phyloP scores from a whole-genome alignment of 2,113 vertebrate species.

The Tupaia chinensis region DNA sequence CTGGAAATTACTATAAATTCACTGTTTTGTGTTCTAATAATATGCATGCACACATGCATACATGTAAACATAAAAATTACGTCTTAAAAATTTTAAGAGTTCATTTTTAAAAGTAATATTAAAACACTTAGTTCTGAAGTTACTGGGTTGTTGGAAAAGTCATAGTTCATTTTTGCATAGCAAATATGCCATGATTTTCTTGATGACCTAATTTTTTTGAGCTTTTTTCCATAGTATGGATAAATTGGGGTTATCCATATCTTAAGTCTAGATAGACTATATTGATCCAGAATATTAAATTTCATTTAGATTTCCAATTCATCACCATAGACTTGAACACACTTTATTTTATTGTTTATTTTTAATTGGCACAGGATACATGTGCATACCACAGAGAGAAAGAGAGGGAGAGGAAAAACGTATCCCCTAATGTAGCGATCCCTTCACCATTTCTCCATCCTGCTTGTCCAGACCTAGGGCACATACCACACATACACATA shows the following conservation, averaged over 20 bases:
- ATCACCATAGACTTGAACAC: not conserved
- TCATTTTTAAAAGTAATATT: slow-evolving; percentile 55
- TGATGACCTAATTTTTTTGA: too few species aligned
- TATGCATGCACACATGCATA: not conserved
- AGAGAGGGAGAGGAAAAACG: too few species aligned
- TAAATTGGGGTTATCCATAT: slow-evolving; percentile 4
- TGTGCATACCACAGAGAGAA: too few species aligned
- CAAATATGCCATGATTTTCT: too few species aligned
- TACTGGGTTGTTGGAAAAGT: not conserved
- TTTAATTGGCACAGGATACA: too few species aligned
- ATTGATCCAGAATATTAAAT: not conserved
- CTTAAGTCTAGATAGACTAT: slow-evolving; percentile 3
- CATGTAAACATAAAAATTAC: not conserved
- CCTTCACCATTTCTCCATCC: too few species aligned
- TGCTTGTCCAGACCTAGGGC: too few species aligned
- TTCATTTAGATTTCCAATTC: slow-evolving; percentile 54
- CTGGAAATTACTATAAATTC: not conserved
- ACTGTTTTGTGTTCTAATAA: not conserved
- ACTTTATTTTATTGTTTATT: slow-evolving; percentile 22
- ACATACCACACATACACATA: too few species aligned
- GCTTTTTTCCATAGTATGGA: slow-evolving; percentile 2
- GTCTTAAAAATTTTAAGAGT: not conserved
- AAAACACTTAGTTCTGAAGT: slow-evolving; percentile 29
- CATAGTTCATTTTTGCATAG: too few species aligned
- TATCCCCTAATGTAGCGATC: too few species aligned